These are phyloP conservation scores for Priocnemis perturbator DNA, from an alignment of 2,888 invertebrate species.

Conservation along the genomic window DNA sequence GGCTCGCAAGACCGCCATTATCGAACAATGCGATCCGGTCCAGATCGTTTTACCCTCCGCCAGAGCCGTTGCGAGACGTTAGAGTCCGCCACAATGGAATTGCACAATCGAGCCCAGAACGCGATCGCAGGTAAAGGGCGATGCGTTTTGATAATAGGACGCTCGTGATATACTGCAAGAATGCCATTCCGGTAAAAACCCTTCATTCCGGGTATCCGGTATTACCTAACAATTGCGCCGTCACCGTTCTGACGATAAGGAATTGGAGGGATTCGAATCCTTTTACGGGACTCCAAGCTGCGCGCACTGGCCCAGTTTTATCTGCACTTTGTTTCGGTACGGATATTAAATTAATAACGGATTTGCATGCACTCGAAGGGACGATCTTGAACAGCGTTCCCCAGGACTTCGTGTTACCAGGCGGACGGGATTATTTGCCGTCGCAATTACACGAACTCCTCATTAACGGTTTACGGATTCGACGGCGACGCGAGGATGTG, in stretches of 20 bases:
- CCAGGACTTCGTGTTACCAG: too few relatives aligned
- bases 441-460: too few relatives aligned
- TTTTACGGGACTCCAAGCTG: too few relatives aligned
- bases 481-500: too few relatives aligned
- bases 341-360: too few relatives aligned
- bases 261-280: too few relatives aligned
- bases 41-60: slow-evolving; percentile 41
- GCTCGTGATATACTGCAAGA: slow-evolving; percentile 22
- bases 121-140: slow-evolving; percentile 26
- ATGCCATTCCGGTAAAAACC: slow-evolving; percentile 8
- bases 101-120: slow-evolving; percentile 14
- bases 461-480: too few relatives aligned
- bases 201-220: slow-evolving; percentile 3
- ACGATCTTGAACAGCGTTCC: too few relatives aligned
- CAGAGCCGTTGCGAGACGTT: slow-evolving; percentile 31
- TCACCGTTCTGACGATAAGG: not conserved
- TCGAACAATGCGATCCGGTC: slow-evolving; percentile 53
- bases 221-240: slow-evolving; percentile 3
- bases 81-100: slow-evolving; percentile 34
- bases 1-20: slow-evolving; percentile 41
- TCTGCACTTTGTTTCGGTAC: too few relatives aligned
- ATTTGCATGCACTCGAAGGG: too few relatives aligned
- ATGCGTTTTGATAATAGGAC: slow-evolving; percentile 47
- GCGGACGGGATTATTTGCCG: too few relatives aligned
- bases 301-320: too few relatives aligned